Percentiles rank a stretch among this genome's conserved stretches.
These are phyloP conservation scores for Anoplius nigerrimus DNA, from an alignment of 2,888 invertebrate species.

Conservation along the genomic window DNA sequence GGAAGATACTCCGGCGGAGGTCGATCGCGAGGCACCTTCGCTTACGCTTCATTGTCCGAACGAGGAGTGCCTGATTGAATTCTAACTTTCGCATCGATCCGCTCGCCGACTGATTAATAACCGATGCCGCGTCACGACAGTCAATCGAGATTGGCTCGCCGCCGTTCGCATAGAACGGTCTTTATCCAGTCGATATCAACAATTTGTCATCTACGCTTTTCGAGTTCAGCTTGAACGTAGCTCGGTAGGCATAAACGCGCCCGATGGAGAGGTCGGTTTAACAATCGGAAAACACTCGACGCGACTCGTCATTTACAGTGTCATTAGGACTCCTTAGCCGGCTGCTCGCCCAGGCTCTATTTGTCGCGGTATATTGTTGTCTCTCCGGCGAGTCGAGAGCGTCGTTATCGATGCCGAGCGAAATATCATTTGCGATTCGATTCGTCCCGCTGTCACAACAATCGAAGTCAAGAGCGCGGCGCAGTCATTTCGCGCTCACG, in stretches of 20 bases:
- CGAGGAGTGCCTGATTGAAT: too few relatives aligned
- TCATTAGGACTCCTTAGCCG: not conserved
- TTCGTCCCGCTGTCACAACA: conserved; percentile 33
- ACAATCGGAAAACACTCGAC: not conserved
- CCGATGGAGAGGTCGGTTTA: too few relatives aligned
- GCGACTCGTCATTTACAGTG: not conserved
- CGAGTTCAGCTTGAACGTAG: not conserved
- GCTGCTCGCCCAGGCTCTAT: not conserved
- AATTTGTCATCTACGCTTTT: not conserved
- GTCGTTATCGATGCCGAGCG: conserved; percentile 20
- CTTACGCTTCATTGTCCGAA: too few relatives aligned
- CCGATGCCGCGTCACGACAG: too few relatives aligned
- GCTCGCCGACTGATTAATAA: too few relatives aligned
- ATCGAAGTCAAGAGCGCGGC: conserved; percentile 26
- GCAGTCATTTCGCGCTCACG: conserved; percentile 24
- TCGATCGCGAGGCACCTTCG: not conserved
- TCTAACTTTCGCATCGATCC: too few relatives aligned
- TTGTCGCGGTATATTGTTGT: not conserved
- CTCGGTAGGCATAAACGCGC: too few relatives aligned
- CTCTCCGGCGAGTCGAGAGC: conserved; percentile 5
- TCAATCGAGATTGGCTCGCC: too few relatives aligned
- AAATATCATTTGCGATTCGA: conserved; percentile 25
- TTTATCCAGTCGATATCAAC: too few relatives aligned
- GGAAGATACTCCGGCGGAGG: not conserved
- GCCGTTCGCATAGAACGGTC: too few relatives aligned